phyloP scores from a whole-genome alignment of 2,888 invertebrate species.

The Gordius sp. region DNA sequence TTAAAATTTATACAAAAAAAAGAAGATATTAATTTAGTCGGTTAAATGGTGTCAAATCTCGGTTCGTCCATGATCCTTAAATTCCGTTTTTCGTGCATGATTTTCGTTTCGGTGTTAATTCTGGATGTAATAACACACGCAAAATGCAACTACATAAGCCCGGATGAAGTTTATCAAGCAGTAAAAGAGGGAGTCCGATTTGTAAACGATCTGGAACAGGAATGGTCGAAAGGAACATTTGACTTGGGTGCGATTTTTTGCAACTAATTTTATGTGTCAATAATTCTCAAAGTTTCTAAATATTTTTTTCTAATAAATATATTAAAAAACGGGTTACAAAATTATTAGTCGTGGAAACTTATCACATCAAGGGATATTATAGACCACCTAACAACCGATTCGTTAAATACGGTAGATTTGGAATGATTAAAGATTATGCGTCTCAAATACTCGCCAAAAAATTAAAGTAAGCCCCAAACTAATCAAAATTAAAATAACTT shows the following conservation, averaged over 20 bases:
- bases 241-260: not conserved
- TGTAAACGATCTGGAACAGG: conserved; percentile 3
- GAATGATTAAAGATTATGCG: conserved; percentile 3
- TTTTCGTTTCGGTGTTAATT: too few species aligned
- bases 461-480: not conserved
- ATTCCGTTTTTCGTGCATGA: too few species aligned
- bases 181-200: not conserved
- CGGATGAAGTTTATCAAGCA: not conserved
- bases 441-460: not conserved
- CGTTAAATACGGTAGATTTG: not conserved
- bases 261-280: not conserved
- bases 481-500: too few species aligned
- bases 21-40: too few species aligned
- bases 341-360: not conserved
- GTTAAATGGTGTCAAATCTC: too few species aligned
- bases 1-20: too few species aligned
- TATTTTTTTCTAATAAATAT: conserved; percentile 2
- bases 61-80: too few species aligned
- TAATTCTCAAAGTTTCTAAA: not conserved
- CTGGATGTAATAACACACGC: not conserved
- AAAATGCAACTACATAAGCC: not conserved
- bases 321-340: too few species aligned
- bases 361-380: not conserved
- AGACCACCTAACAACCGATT: conserved; percentile 1
- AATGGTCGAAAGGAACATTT: not conserved